phyloP scores from a whole-genome alignment of 2,113 vertebrate species.

The Crotophaga sulcirostris region DNA sequence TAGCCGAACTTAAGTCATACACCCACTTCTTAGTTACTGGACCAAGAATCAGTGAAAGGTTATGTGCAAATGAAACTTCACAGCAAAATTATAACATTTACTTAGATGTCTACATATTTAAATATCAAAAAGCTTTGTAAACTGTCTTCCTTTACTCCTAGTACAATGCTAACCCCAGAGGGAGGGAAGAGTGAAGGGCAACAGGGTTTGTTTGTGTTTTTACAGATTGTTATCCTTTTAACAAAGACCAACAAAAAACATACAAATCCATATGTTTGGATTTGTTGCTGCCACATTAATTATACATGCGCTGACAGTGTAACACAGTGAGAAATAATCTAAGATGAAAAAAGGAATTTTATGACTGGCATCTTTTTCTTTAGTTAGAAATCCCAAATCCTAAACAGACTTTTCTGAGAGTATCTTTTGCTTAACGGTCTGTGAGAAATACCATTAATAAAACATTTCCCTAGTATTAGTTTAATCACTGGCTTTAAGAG shows the following conservation, averaged over 20 bases:
- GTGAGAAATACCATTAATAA: neutral
- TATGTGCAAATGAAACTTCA: neutral
- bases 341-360: neutral
- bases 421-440: neutral
- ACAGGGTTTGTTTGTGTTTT: constrained; percentile 18
- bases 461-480: neutral
- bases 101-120: neutral
- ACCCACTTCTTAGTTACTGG: neutral
- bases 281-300: constrained; percentile 43
- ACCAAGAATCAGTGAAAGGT: neutral
- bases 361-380: neutral
- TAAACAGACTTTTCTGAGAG: neutral
- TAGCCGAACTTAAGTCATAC: neutral
- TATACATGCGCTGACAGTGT: neutral
- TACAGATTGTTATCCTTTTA: constrained; percentile 42
- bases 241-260: constrained; percentile 42
- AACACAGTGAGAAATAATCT: neutral
- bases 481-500: neutral
- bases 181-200: constrained; percentile 32
- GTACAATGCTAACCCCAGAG: constrained; percentile 32
- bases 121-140: constrained; percentile 4
- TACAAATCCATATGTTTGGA: constrained; percentile 53
- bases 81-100: neutral
- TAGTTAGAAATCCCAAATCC: neutral
- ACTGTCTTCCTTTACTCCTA: neutral